These are phyloP conservation scores for Mobula birostris DNA, from an alignment of 2,113 vertebrate genomes.

Conservation along the genomic window DNA sequence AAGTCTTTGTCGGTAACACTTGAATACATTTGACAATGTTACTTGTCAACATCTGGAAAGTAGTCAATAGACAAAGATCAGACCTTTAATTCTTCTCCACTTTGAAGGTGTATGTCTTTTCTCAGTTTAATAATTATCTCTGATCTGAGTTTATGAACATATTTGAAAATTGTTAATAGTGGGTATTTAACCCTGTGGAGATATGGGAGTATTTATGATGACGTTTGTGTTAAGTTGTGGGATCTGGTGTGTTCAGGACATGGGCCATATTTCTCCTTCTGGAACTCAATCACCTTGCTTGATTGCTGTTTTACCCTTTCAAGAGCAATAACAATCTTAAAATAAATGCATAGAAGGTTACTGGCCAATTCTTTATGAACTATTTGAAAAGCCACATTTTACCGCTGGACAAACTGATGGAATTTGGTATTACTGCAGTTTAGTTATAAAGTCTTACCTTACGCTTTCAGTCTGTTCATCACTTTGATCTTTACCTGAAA, in stretches of 20 bases:
- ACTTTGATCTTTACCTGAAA: neutral
- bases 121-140: neutral
- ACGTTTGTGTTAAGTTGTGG: neutral
- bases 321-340: neutral
- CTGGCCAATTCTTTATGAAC: neutral
- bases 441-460: neutral
- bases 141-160: neutral
- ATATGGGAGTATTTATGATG: too few species aligned
- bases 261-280: neutral
- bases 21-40: neutral
- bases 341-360: neutral
- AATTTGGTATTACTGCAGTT: neutral
- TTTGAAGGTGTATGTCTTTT: neutral
- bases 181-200: neutral
- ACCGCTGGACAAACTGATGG: neutral
- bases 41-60: neutral
- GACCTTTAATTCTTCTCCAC: neutral
- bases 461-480: neutral
- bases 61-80: neutral
- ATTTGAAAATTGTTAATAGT: neutral
- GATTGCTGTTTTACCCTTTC: neutral
- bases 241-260: neutral
- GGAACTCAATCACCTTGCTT: neutral
- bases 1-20: neutral
- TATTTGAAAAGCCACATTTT: neutral